phyloP scores from a whole-genome alignment of 2,888 invertebrate species.

The Nephrotoma appendiculata region DNA sequence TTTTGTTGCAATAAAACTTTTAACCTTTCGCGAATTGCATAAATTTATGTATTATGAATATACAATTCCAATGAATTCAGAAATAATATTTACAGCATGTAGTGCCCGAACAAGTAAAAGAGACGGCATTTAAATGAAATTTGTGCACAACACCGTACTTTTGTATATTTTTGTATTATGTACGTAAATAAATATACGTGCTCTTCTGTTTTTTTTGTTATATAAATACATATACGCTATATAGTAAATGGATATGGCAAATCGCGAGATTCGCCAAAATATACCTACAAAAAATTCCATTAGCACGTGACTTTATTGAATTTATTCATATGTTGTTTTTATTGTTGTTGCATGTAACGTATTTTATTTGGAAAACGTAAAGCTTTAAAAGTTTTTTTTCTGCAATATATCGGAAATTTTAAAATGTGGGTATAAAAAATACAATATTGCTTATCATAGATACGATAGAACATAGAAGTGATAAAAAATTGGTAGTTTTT shows the following conservation, averaged over 20 bases:
- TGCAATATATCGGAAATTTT: background rate
- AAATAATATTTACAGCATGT: background rate
- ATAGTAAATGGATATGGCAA: background rate
- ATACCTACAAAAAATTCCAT: background rate
- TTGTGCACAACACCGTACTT: background rate
- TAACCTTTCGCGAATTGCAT: background rate
- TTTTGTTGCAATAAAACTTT: background rate
- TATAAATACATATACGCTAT: background rate
- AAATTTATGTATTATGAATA: background rate
- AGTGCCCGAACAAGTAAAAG: background rate
- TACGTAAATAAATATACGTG: background rate
- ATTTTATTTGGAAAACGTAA: background rate
- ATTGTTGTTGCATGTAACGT: background rate
- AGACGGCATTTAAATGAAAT: background rate
- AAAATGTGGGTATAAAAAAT: background rate
- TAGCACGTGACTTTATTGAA: constrained; percentile 4
- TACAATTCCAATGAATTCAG: background rate
- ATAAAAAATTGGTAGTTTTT: background rate
- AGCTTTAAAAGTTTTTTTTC: background rate
- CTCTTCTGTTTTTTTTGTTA: background rate
- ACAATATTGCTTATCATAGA: background rate
- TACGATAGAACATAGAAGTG: background rate
- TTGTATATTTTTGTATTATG: background rate
- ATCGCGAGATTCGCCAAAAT: background rate
- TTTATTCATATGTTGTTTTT: background rate